Conservation (phyloP, 1,140 invertebrate species). For the Conus betulinus region DNA sequence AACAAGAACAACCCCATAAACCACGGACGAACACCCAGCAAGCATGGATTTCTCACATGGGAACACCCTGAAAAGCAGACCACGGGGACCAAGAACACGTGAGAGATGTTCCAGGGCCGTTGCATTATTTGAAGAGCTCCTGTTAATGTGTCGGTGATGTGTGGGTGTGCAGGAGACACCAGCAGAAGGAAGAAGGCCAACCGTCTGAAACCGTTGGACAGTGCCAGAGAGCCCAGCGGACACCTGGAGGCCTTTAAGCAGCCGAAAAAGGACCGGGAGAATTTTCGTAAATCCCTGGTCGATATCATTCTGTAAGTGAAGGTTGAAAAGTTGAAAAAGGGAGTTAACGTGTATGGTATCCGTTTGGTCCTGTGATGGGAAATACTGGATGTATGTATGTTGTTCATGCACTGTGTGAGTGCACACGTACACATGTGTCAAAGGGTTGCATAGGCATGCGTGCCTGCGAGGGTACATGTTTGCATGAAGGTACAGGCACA, state of each 20-base stretch:
- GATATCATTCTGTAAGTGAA: constrained; percentile 81
- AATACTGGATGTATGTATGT: too few relatives aligned
- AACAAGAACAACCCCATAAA: too few relatives aligned
- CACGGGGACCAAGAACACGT: background rate
- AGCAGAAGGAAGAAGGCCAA: constrained; percentile 61
- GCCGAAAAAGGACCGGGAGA: constrained; percentile 85
- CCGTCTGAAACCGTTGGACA: constrained; percentile 66
- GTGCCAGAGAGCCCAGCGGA: constrained; percentile 53
- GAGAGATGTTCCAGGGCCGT: background rate
- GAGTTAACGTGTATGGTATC: too few relatives aligned
- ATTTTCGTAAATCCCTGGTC: constrained; percentile 87
- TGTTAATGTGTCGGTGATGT: background rate
- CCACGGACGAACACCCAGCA: background rate
- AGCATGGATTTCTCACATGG: background rate
- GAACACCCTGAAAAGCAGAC: background rate
- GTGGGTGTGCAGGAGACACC: constrained; percentile 49
- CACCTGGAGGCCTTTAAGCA: constrained; percentile 65
- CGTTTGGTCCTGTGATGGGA: too few relatives aligned
- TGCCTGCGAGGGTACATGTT: too few relatives aligned
- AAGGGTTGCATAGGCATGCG: too few relatives aligned
- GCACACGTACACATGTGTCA: too few relatives aligned
- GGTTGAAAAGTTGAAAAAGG: background rate
- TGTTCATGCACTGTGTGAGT: too few relatives aligned
- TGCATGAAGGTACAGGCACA: too few relatives aligned
- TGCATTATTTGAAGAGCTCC: background rate